phyloP scores from a whole-genome alignment of 2,797 vertebrate species.

The Masticophis lateralis region DNA sequence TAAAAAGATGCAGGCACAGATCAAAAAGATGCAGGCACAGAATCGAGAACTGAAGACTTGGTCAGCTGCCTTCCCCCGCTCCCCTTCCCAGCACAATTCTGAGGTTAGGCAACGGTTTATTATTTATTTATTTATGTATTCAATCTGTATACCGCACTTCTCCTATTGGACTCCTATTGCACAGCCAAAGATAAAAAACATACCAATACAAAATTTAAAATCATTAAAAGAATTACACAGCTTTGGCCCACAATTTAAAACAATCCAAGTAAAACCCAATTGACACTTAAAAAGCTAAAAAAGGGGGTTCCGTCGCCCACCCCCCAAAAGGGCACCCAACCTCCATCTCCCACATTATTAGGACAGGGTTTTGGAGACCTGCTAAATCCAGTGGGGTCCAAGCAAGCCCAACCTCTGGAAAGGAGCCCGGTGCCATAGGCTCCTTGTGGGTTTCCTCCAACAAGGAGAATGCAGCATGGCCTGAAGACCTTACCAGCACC shows the following conservation, averaged over 20 bases:
- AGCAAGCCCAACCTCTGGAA: neutral
- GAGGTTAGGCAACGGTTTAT: neutral
- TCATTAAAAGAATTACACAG: no score
- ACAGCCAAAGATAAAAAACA: no score
- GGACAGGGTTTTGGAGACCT: no score
- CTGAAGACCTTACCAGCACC: neutral
- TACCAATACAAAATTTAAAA: no score
- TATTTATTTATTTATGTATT: no score
- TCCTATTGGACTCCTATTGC: no score
- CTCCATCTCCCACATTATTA: neutral
- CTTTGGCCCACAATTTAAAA: no score
- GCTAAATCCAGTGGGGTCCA: neutral
- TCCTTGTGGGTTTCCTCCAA: neutral
- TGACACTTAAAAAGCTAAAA: no score
- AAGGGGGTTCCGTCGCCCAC: neutral
- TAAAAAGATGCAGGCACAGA: neutral
- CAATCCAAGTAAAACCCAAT: no score
- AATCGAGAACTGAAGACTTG: neutral
- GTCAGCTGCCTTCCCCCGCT: neutral
- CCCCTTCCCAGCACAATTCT: neutral
- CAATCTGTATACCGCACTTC: no score
- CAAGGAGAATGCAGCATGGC: rapidly evolving
- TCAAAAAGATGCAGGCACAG: neutral
- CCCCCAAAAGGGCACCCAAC: neutral
- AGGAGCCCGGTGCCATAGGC: neutral